A percentile compares a stretch with the other conserved stretches of the same genome.
Evolutionary conservation across 2,797 vertebrate species (phyloP).

Genomic region (Poecilia wingei): DNA sequence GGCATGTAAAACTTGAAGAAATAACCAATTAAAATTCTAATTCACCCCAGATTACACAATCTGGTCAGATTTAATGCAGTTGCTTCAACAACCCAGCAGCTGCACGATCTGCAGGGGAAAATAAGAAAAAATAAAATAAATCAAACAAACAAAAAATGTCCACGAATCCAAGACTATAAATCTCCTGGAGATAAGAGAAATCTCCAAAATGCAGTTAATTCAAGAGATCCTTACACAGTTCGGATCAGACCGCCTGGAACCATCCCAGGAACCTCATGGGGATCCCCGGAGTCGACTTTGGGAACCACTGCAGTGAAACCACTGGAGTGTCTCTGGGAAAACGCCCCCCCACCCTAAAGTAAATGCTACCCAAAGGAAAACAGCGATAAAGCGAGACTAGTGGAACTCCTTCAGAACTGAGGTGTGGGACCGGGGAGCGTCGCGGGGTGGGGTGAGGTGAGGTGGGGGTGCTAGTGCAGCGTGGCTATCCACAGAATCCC

Average conservation of each 20-base stretch:
- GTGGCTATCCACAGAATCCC: constrained; percentile 18
- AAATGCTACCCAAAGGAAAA: constrained; percentile 64
- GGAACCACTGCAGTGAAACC: constrained; percentile 38
- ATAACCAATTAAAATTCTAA: not conserved
- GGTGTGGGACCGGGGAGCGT: constrained; percentile 1
- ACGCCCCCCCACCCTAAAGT: constrained; percentile 56
- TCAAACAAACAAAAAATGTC: not conserved
- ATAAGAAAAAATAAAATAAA: not conserved
- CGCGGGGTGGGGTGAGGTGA: not conserved
- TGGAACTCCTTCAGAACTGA: constrained; percentile 56
- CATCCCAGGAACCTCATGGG: constrained; percentile 13
- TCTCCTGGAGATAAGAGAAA: not conserved
- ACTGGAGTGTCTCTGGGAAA: constrained; percentile 55
- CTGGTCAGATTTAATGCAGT: not conserved
- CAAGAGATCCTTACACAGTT: constrained; percentile 7
- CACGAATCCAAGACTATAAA: not conserved
- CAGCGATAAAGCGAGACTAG: constrained; percentile 60
- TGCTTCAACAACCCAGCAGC: not conserved
- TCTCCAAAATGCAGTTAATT: not conserved
- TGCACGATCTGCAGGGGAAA: not conserved
- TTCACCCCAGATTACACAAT: not conserved
- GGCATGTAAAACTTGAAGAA: not conserved
- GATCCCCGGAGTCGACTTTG: constrained; percentile 31
- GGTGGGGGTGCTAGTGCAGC: not conserved
- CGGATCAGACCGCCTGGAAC: constrained; percentile 22